Evolutionary conservation across 2,888 invertebrate species (phyloP).

Genomic region (Eudemis profundana): DNA sequence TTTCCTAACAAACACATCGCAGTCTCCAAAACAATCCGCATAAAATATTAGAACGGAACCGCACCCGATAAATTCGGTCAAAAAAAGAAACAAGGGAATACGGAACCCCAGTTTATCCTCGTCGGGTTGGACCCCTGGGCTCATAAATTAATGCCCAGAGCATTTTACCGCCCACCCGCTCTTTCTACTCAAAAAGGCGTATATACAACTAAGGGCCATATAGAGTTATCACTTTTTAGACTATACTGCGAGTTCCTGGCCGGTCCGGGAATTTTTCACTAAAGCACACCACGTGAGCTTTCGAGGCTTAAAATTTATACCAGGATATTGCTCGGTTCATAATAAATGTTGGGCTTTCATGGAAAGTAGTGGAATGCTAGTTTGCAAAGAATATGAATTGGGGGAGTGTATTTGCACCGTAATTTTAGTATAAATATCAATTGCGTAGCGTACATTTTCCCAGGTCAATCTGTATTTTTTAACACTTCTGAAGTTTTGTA

Average conservation of each 20-base stretch:
- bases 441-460: too few relatives aligned
- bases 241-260: background rate
- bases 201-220: background rate
- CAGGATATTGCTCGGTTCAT: constrained; percentile 43
- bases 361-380: constrained; percentile 28
- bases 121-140: constrained; percentile 51
- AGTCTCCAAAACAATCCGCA: constrained; percentile 40
- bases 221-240: background rate
- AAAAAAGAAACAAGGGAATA: constrained; percentile 58
- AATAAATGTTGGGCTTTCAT: constrained; percentile 41
- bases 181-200: background rate
- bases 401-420: constrained; percentile 2
- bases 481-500: too few relatives aligned
- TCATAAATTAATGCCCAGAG: constrained; percentile 54
- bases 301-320: constrained; percentile 42
- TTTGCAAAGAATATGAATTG: constrained; percentile 16
- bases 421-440: background rate
- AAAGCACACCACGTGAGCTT: constrained; percentile 42
- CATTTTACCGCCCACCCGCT: constrained; percentile 48
- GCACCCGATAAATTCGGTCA: constrained; percentile 68
- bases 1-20: background rate
- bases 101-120: constrained; percentile 57
- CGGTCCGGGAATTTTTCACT: constrained; percentile 42
- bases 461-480: too few relatives aligned
- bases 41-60: constrained; percentile 54